A percentile compares a stretch with the other conserved stretches of the same genome.
Conservation (phyloP, 2,797 vertebrate species). For the Bufotes viridis region DNA sequence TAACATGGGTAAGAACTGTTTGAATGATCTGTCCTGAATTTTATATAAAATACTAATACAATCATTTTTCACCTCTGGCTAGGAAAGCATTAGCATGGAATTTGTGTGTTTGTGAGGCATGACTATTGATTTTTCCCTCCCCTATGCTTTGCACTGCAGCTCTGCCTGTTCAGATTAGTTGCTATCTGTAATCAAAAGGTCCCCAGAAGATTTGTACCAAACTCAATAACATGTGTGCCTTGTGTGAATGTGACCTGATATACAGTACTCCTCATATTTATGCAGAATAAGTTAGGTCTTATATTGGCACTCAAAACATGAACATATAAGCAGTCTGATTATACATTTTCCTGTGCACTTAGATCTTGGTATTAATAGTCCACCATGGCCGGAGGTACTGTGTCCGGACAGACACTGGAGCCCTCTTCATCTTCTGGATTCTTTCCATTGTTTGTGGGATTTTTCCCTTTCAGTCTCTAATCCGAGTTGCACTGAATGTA, state of each 20-base stretch:
- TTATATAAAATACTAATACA: neutral
- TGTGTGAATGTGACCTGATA: too few species aligned
- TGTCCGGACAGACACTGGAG: constrained; percentile 78
- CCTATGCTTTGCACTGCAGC: neutral
- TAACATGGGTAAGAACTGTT: constrained; percentile 86
- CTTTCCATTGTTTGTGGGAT: constrained; percentile 82
- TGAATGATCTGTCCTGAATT: neutral
- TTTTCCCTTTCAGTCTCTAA: constrained; percentile 87
- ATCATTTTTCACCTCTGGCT: too few species aligned
- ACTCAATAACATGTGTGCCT: too few species aligned
- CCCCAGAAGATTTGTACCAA: too few species aligned
- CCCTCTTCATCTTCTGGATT: constrained; percentile 88
- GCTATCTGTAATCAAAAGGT: neutral
- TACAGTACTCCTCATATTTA: too few species aligned
- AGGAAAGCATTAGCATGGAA: too few species aligned
- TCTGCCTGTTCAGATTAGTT: neutral
- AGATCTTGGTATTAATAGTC: constrained; percentile 86
- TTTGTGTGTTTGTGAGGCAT: neutral
- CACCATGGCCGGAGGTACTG: constrained; percentile 78
- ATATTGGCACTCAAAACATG: neutral
- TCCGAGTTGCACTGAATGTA: constrained; percentile 81
- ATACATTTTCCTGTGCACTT: neutral
- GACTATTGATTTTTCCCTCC: neutral
- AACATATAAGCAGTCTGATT: neutral
- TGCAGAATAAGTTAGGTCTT: too few species aligned